Evolutionary conservation across 2,113 vertebrate species (phyloP).

Genomic region (Struthidea cinerea): DNA sequence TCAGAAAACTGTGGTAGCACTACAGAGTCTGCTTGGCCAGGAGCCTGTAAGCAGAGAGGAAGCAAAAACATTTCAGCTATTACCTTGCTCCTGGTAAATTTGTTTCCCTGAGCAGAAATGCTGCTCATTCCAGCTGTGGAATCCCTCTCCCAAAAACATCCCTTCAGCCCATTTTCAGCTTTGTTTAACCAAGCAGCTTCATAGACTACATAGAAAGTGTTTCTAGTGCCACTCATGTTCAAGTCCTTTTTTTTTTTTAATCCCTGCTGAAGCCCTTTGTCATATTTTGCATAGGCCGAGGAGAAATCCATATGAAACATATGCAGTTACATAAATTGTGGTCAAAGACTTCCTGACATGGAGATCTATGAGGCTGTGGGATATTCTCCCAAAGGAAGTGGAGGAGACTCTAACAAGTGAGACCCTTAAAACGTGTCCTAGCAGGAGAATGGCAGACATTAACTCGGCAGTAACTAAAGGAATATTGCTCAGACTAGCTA

Average conservation of each 20-base stretch:
- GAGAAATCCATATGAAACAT: neutral
- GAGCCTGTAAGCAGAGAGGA: neutral
- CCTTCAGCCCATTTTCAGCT: neutral
- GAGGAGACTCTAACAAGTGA: neutral
- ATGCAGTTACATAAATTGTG: slow-evolving; percentile 18
- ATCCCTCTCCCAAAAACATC: neutral
- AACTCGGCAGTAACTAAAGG: neutral
- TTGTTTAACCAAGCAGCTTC: neutral
- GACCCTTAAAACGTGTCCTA: neutral
- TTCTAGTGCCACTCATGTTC: neutral
- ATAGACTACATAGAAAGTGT: neutral
- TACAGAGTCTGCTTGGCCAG: neutral
- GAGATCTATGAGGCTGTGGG: neutral
- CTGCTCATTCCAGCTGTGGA: neutral
- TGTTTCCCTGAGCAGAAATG: neutral
- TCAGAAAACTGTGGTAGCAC: neutral
- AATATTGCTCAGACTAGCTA: neutral
- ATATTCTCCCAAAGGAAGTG: slow-evolving; percentile 35
- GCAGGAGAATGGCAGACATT: neutral
- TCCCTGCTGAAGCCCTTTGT: neutral
- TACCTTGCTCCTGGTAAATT: neutral
- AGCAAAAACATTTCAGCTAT: neutral
- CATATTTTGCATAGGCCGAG: neutral
- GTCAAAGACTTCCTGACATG: slow-evolving; percentile 33
- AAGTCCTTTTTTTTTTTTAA: neutral